These are phyloP conservation scores for Nothobranchius kuhntae DNA, from an alignment of 2,113 vertebrate species.

Conservation along the genomic window DNA sequence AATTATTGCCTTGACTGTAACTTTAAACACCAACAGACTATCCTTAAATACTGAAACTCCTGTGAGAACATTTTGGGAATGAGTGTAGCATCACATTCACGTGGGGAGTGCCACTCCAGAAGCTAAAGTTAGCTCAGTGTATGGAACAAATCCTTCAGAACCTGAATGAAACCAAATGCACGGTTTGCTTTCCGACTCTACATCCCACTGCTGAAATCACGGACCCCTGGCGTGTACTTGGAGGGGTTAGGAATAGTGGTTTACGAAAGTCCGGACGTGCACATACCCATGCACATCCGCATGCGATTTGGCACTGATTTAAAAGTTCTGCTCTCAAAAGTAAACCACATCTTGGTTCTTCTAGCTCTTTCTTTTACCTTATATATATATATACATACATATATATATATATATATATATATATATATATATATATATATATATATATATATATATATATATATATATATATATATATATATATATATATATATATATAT, in stretches of 20 bases:
- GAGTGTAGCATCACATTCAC: conserved; percentile 4
- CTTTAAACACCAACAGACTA: conserved; percentile 44
- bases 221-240: conserved; percentile 30
- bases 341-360: conserved; percentile 43
- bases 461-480: not conserved
- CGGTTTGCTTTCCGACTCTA: conserved; percentile 36
- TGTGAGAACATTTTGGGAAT: conserved; percentile 46
- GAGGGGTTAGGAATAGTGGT: conserved; percentile 48
- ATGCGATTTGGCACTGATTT: conserved; percentile 80
- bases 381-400: no score
- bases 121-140: conserved; percentile 42
- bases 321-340: conserved; percentile 55
- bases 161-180: conserved; percentile 24
- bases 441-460: no score
- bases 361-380: conserved; percentile 31
- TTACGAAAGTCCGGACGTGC: conserved; percentile 57
- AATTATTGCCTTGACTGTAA: conserved; percentile 66
- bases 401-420: no score
- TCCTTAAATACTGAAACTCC: conserved; percentile 45
- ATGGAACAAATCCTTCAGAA: conserved; percentile 32
- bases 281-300: conserved; percentile 63
- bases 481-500: not conserved
- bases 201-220: conserved; percentile 42
- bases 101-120: conserved; percentile 40
- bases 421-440: no score